Evolutionary conservation across 2,113 vertebrate genomes (phyloP).

Genomic region (Scopus umbretta): DNA sequence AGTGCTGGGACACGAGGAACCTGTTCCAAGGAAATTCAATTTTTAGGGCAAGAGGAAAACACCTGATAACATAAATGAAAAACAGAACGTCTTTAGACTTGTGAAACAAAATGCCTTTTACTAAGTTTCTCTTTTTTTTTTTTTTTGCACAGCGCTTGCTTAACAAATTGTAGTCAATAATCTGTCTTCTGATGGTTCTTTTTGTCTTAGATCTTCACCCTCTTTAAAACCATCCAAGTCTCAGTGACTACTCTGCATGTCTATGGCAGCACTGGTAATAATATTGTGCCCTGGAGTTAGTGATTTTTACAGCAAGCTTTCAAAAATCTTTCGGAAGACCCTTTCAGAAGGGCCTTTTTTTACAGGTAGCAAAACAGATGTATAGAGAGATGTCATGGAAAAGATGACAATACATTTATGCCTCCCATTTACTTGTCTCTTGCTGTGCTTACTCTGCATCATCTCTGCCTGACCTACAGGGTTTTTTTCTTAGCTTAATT

Average conservation of each 20-base stretch:
- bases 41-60: not conserved
- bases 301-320: not conserved
- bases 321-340: not conserved
- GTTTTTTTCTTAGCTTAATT: slow-evolving; percentile 20
- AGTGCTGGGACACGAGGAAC: not conserved
- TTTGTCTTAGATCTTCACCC: not conserved
- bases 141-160: not conserved
- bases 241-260: not conserved
- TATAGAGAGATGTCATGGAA: not conserved
- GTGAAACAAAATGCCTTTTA: not conserved
- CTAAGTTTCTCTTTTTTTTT: not conserved
- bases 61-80: not conserved
- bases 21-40: not conserved
- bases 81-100: not conserved
- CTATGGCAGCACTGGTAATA: not conserved
- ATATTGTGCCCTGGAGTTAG: not conserved
- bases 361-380: not conserved
- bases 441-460: slow-evolving; percentile 46
- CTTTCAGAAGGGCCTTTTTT: not conserved
- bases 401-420: slow-evolving; percentile 29
- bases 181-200: not conserved
- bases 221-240: not conserved
- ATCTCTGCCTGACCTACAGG: slow-evolving; percentile 45
- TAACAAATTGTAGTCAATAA: not conserved
- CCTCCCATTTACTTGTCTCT: slow-evolving; percentile 13